A percentile compares a stretch with the other conserved stretches of the same genome.
These are phyloP conservation scores for Leuciscus waleckii DNA, from an alignment of 2,797 vertebrate genomes.

Conservation along the genomic window DNA sequence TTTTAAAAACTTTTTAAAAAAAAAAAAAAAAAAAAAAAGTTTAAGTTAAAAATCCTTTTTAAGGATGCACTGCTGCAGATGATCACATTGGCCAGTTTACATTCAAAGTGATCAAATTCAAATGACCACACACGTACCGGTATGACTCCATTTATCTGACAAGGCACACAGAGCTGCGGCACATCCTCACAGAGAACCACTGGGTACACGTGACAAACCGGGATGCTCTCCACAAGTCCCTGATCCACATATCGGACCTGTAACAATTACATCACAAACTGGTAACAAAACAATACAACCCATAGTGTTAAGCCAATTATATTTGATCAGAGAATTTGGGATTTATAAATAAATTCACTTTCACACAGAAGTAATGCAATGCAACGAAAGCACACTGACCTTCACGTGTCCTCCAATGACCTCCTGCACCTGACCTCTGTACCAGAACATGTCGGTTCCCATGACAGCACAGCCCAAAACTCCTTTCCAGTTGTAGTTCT, in stretches of 20 bases:
- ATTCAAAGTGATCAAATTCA: not conserved
- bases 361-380: not conserved
- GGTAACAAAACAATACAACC: not conserved
- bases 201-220: conserved; percentile 89
- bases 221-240: conserved; percentile 88
- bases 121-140: conserved; percentile 75
- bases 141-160: conserved; percentile 81
- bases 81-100: not conserved
- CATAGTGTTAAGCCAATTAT: not conserved
- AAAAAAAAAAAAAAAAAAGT: too few species aligned
- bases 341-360: not conserved
- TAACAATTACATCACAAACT: conserved; percentile 32
- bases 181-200: conserved; percentile 80
- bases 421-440: conserved; percentile 86
- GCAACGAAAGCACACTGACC: conserved; percentile 70
- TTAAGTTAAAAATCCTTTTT: too few species aligned
- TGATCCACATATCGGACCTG: conserved; percentile 91
- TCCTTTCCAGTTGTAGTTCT: conserved; percentile 86
- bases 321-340: not conserved
- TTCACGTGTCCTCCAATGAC: conserved; percentile 78
- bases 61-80: not conserved
- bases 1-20: too few species aligned
- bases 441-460: conserved; percentile 89
- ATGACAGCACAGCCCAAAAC: conserved; percentile 88
- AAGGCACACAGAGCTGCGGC: conserved; percentile 89